Evolutionary conservation across 2,113 vertebrate species (phyloP), one percentile per base, ranked within the genome.

Genomic region (Ptyas mucosa): DNA sequence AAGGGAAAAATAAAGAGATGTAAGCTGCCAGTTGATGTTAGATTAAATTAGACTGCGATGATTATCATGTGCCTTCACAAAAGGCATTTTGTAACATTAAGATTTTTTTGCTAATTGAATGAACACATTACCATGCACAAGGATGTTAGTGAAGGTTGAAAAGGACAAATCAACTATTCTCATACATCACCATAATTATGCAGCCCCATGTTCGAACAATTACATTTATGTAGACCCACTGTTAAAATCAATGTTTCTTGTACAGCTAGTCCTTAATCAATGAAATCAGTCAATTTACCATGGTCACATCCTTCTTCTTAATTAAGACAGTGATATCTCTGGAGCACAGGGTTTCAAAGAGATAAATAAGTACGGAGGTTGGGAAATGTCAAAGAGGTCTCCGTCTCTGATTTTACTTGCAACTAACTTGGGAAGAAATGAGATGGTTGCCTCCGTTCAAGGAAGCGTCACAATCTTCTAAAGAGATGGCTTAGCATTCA

Each of bases 291-390:
- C 98, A 98, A 98, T 99, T 98, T 98, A 97, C 97, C 97, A 97
- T 97, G 98, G 98, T 98, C 98, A 98, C 98, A 98, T 98, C 98
- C 98, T 98, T 98, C 97, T 98, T 98, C 98, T 98, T 99, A 98
- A 99, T 99, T 98, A 99, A 98, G 98, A 98, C 98, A 98, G 98
- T 98, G 98, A 98, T 98, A 98, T 98, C 98, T 98, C 97, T 96
- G 96, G 97, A 97, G 98, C 98, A 81, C 97, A 98, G 98, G 98
- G 98, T 97, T 97, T 98, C 97, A 96, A 97, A 97, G 97, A 97
- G 98, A 98, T 98, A 98, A 98, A 98, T 98, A 98, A 98, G 98
- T 98, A 97, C 97, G 98, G 97, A 98, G 98, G 98, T 98, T 98
- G 97, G 94, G 96, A 98, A 98, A 98, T 98, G 98, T 98, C 98